Conservation (phyloP, 2,888 invertebrate genomes). For the Drosophila flavopinicola region DNA sequence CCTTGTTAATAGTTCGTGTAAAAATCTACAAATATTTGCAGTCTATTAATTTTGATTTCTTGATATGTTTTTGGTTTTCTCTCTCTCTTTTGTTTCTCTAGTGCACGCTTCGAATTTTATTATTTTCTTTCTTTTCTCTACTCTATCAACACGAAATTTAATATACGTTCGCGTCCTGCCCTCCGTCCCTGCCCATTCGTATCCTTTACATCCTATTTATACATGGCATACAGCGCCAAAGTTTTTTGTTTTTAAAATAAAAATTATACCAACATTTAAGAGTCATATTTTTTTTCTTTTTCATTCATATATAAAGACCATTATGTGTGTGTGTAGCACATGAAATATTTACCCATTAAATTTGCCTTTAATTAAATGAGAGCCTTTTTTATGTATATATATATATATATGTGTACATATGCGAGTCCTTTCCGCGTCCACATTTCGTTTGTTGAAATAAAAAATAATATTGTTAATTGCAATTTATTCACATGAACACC, state of each 20-base stretch:
- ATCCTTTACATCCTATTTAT: conserved; percentile 57
- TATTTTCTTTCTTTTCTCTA: conserved; percentile 41
- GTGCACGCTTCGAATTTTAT: conserved; percentile 68
- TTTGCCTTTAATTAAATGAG: conserved; percentile 80
- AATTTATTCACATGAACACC: conserved; percentile 83
- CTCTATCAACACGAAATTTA: conserved; percentile 74
- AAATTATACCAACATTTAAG: conserved; percentile 64
- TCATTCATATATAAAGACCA: conserved; percentile 18
- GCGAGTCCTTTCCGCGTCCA: conserved; percentile 35
- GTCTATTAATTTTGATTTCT: conserved; percentile 80
- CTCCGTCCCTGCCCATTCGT: conserved; percentile 8
- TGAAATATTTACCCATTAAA: conserved; percentile 80
- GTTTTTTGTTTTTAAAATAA: conserved; percentile 61
- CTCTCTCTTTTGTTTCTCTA: conserved; percentile 60
- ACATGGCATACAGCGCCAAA: conserved; percentile 51
- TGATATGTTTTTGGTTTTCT: conserved; percentile 37
- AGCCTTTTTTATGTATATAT: conserved; percentile 45
- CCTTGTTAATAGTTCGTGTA: conserved; percentile 83
- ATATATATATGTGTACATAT: neutral
- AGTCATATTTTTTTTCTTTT: conserved; percentile 47
- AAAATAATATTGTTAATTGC: conserved; percentile 81
- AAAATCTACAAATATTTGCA: conserved; percentile 84
- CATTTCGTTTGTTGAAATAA: conserved; percentile 75
- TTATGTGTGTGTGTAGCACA: conserved; percentile 55
- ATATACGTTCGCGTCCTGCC: conserved; percentile 47